A percentile compares a stretch with the other conserved stretches of the same genome.
These are phyloP conservation scores for Lutraria lutraria DNA, from an alignment of 2,888 invertebrate genomes.

Conservation along the genomic window DNA sequence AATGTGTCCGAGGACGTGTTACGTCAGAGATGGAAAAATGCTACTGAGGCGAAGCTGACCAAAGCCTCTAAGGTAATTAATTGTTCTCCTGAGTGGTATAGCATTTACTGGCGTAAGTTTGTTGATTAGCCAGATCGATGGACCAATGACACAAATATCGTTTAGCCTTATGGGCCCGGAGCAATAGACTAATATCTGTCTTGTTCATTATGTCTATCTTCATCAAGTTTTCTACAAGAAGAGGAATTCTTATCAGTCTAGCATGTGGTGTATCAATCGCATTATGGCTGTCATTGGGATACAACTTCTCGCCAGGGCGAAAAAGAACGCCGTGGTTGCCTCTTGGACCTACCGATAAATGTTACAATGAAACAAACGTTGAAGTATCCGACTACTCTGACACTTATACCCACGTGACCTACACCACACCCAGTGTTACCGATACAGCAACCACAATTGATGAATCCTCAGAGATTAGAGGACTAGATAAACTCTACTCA, in stretches of 20 bases:
- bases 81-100: conserved; percentile 52
- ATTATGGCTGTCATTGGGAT: conserved; percentile 69
- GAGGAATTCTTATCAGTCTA: conserved; percentile 71
- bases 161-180: conserved; percentile 50
- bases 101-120: conserved; percentile 52
- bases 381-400: background rate
- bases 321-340: conserved; percentile 69
- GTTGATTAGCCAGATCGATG: conserved; percentile 50
- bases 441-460: background rate
- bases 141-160: conserved; percentile 58
- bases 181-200: conserved; percentile 47
- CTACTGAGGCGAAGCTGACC: conserved; percentile 44
- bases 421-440: background rate
- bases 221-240: conserved; percentile 36
- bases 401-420: background rate
- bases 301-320: conserved; percentile 66
- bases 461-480: background rate
- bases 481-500: conserved; percentile 6
- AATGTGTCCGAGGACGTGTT: conserved; percentile 49
- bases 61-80: conserved; percentile 50
- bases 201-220: conserved; percentile 55
- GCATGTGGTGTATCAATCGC: conserved; percentile 58
- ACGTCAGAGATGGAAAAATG: conserved; percentile 32
- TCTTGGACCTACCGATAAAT: conserved; percentile 71
- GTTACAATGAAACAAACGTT: conserved; percentile 38